Percentiles rank a stretch among this genome's conserved stretches.
Evolutionary conservation across 2,888 invertebrate genomes (phyloP).

Genomic region (Tanypteryx hageni): DNA sequence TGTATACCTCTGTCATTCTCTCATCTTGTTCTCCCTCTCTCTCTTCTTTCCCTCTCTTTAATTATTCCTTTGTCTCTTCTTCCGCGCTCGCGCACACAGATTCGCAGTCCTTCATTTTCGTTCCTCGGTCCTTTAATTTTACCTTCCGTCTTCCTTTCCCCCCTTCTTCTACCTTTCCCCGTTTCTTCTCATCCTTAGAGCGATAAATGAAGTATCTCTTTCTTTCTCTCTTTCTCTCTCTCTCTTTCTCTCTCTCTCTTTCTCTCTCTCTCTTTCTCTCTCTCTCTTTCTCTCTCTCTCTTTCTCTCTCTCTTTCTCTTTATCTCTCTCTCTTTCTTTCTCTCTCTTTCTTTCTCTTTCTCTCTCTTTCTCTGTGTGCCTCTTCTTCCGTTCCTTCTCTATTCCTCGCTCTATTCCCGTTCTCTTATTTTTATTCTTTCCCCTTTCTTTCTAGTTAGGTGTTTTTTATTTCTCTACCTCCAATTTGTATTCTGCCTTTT

Average conservation of each 20-base stretch:
- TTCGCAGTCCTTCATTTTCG: background rate
- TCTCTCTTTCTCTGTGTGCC: background rate
- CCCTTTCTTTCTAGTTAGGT: background rate
- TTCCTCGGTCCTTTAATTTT: background rate
- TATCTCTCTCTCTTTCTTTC: no score
- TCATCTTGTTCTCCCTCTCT: background rate
- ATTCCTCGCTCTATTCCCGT: background rate
- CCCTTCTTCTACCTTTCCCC: background rate
- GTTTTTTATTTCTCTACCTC: background rate
- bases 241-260: background rate
- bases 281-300: background rate
- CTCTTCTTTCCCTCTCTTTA: background rate
- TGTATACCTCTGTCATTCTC: background rate
- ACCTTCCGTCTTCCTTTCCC: background rate
- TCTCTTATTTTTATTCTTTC: background rate
- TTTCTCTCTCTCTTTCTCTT: background rate
- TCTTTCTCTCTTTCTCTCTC: background rate
- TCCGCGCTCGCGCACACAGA: background rate
- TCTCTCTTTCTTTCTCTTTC: background rate
- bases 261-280: background rate
- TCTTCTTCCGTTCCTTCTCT: background rate
- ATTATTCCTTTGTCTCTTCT: background rate
- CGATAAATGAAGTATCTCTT: background rate
- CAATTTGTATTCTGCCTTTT: constrained; percentile 25
- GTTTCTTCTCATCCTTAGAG: background rate